Percentiles rank a stretch among this genome's conserved stretches.
Conservation (phyloP, 2,888 invertebrate species). For the Galerucella nymphaeae region DNA sequence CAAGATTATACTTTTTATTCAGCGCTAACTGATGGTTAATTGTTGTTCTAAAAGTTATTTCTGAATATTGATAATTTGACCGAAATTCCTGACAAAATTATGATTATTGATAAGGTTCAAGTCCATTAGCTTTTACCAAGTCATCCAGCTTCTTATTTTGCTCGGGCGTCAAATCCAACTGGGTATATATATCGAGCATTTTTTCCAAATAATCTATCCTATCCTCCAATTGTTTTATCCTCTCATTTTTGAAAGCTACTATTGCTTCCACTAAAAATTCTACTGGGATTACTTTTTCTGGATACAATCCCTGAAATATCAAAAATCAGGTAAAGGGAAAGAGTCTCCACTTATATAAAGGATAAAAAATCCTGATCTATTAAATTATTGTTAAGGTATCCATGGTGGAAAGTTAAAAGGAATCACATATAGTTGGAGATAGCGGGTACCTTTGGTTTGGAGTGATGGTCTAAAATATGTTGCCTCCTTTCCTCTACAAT, state of each 20-base stretch:
- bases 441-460: conserved; percentile 50
- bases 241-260: conserved; percentile 66
- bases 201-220: conserved; percentile 62
- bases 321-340: too few relatives aligned
- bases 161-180: conserved; percentile 56
- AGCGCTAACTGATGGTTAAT: too few relatives aligned
- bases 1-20: too few relatives aligned
- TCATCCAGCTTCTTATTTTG: conserved; percentile 53
- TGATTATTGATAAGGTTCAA: background rate
- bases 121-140: conserved; percentile 48
- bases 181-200: conserved; percentile 52
- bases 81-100: background rate
- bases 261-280: conserved; percentile 60
- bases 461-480: conserved; percentile 68
- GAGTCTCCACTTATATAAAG: too few relatives aligned
- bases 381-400: too few relatives aligned
- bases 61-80: background rate
- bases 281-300: conserved; percentile 60
- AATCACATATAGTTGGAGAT: too few relatives aligned
- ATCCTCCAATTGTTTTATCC: conserved; percentile 66
- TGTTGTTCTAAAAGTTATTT: background rate
- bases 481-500: conserved; percentile 68
- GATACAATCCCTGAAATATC: conserved; percentile 49
- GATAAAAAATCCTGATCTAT: too few relatives aligned
- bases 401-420: too few relatives aligned